Conservation (phyloP, 1,140 invertebrate genomes). For the Drosophila baimaii region DNA sequence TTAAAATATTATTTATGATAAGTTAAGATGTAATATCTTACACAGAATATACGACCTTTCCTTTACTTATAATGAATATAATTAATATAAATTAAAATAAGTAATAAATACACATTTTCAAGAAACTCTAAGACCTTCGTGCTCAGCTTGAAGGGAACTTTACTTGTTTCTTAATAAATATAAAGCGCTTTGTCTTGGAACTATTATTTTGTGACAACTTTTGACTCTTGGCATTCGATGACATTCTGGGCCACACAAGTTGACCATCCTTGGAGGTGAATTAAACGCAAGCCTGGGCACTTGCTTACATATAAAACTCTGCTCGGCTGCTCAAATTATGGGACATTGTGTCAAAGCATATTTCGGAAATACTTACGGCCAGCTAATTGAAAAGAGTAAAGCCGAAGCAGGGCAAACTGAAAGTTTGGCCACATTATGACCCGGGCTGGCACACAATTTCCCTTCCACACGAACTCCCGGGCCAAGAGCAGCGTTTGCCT, state of each 20-base stretch:
- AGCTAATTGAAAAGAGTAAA: conserved; percentile 66
- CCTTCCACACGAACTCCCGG: conserved; percentile 67
- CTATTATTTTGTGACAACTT: not conserved
- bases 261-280: conserved; percentile 1
- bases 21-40: too few relatives aligned
- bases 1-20: too few relatives aligned
- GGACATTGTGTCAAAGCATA: conserved; percentile 47
- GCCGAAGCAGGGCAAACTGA: conserved; percentile 21
- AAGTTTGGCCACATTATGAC: conserved; percentile 42
- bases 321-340: conserved; percentile 35
- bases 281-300: conserved; percentile 8
- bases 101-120: too few relatives aligned
- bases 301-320: conserved; percentile 1
- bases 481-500: conserved; percentile 66
- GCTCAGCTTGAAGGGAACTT: too few relatives aligned
- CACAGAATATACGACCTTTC: too few relatives aligned
- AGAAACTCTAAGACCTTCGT: too few relatives aligned
- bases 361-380: conserved; percentile 27
- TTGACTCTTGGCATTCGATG: not conserved
- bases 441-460: conserved; percentile 58
- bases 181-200: too few relatives aligned
- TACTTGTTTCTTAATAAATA: too few relatives aligned
- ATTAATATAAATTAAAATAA: too few relatives aligned
- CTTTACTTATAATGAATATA: too few relatives aligned
- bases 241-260: not conserved